Evolutionary conservation across 2,888 invertebrate species (phyloP), one percentile per base, ranked within the genome.

Genomic region (Pandemis heparana): DNA sequence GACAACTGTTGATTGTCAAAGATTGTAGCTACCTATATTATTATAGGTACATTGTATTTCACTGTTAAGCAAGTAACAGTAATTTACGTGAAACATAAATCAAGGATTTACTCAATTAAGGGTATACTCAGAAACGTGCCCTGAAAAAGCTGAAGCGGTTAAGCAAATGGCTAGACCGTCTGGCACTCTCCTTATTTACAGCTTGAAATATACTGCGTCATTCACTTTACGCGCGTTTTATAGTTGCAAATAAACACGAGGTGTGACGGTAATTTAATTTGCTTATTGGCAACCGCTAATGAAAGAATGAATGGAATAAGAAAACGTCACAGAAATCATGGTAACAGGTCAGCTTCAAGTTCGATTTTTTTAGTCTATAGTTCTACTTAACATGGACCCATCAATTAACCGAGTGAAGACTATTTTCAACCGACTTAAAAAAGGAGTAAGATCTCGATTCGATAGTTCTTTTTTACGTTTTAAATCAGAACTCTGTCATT

Each of bases 151-250:
- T 66, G 41, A 39, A 65, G 51, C 43, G 67, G 62, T 62, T 68
- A 72, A 67, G 62, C 62, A 68, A 67, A 56, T 18, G 56, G 72
- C 62, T 72, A 72, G 72, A 67, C 72, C 38, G 62, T 39, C 71
- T 53, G 67, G 59, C 67, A 62, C 53, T 67, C 41, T 41, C 41
- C 41, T 66, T 67, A 72, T 67, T 67, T 67, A 56, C 67, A 53
- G 56, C 67, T 62, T 43, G 67, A 67, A 67, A 65, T 71, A 60
- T 60, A 65, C 60, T 63, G 62, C 62, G 61, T 62, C 67, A 67
- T 46, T 56, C 67, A 38, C 60, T 72, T 72, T 72, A 67, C 67
- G 67, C 46, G 56, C 46, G 56, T 67, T 63, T 72, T 72, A 72
- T 62, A 46, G 67, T 23, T 61, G 16, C 59, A 48, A 69, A 64